Evolutionary conservation across 2,113 vertebrate genomes (phyloP), one percentile per base, ranked within the genome.

Genomic region (Gasterosteus aculeatus): DNA sequence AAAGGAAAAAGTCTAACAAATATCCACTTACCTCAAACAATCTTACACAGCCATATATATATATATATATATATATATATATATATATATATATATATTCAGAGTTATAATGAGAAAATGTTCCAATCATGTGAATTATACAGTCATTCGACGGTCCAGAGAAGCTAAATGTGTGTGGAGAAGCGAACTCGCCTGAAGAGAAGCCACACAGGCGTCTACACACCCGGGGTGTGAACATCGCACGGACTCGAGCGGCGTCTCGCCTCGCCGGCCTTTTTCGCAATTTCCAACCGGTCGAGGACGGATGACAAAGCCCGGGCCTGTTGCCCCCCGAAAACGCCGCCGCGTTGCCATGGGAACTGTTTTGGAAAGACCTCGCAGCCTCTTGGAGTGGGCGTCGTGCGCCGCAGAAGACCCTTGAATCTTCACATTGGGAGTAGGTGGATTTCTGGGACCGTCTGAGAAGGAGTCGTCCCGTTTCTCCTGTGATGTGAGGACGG

Each of bases 291-390:
- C 58, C 75, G 73, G 80, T 60, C 29, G 35, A 7, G 74, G 62
- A 70, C 51, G 11, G 69, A 78, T 77, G 77, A 83, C 75, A 51
- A 79, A 67, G 7, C 81, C 46, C n/a, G 67, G 67, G 67, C 69
- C 41, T 15, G 1, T 46, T 68, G 26, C 19, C 75, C 75, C 51
- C 11, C 22, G 26, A 26, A 80, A 88, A 83, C 60, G 10, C 54
- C 18, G 16, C 65, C 22, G 12, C 0, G 82, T 93, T 84, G 18
- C 89, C 88, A 88, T 89, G 81, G 92, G 85, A 93, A 94, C 91
- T 74, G 86, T 90, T 89, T 85, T 73, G 66, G 54, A 85, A 85
- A 87, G 82, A 86, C 76, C 88, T 90, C 65, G 82, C 80, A 77
- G 85, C 72, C 75, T 85, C 76, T 71, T 58, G 74, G 69, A 67